These are phyloP conservation scores for Apodemia hepburni DNA, from an alignment of 2,888 invertebrate species.

Conservation along the genomic window DNA sequence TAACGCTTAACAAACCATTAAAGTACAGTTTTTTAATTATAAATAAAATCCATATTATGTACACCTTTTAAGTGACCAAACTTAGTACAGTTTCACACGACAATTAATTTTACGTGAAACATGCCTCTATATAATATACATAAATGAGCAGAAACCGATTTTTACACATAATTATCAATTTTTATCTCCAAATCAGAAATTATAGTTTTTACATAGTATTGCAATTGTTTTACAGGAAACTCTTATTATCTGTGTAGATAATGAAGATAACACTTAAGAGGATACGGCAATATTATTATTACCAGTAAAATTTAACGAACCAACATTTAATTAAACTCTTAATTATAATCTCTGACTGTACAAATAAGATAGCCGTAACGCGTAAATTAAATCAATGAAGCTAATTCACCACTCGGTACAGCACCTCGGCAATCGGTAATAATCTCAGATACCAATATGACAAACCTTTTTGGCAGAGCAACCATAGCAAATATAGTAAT, in stretches of 20 bases:
- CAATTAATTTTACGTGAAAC: background rate
- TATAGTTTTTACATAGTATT: too few species aligned
- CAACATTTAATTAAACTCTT: conserved; percentile 9
- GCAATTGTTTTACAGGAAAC: too few species aligned
- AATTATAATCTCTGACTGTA: background rate
- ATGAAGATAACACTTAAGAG: too few species aligned
- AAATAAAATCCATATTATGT: background rate
- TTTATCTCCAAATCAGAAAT: background rate
- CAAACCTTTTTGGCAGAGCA: too few species aligned
- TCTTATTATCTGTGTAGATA: too few species aligned
- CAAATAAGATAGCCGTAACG: background rate
- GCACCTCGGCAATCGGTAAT: background rate
- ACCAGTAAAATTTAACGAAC: background rate
- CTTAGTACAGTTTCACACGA: background rate
- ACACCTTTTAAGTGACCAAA: background rate
- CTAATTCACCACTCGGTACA: background rate
- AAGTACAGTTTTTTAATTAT: conserved; percentile 5
- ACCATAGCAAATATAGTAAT: too few species aligned
- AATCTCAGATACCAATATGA: too few species aligned
- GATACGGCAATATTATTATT: background rate
- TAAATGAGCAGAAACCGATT: background rate
- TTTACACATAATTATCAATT: background rate
- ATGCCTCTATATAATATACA: background rate
- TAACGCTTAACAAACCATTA: conserved; percentile 10
- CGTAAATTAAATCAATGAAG: background rate